These are phyloP conservation scores for Sphecodes monilicornis DNA, from an alignment of 2,888 invertebrate species.

Conservation along the genomic window DNA sequence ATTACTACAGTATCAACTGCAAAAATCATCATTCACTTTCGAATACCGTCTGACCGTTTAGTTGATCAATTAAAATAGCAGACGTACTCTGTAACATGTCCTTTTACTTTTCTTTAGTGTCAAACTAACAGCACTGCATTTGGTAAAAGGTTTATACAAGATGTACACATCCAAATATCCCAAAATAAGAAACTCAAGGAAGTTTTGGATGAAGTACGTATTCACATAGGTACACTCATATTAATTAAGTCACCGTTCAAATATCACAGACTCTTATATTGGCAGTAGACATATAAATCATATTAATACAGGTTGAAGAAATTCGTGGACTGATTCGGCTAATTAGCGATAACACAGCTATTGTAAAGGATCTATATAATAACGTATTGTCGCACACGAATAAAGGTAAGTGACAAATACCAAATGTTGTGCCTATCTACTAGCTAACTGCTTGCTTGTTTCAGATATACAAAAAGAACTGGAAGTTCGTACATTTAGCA, in stretches of 20 bases:
- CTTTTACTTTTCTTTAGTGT: constrained; percentile 61
- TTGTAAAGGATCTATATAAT: constrained; percentile 85
- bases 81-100: constrained; percentile 4
- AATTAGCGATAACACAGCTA: constrained; percentile 78
- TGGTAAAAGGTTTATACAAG: constrained; percentile 77
- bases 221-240: constrained; percentile 26
- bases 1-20: background rate
- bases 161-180: constrained; percentile 76
- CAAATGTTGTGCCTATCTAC: constrained; percentile 24
- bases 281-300: constrained; percentile 42
- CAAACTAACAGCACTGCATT: constrained; percentile 74
- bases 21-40: background rate
- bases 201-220: constrained; percentile 80
- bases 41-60: constrained; percentile 20
- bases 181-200: constrained; percentile 79
- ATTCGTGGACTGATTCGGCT: constrained; percentile 81
- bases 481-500: constrained; percentile 86
- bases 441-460: constrained; percentile 62
- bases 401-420: constrained; percentile 76
- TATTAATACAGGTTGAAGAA: constrained; percentile 79
- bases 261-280: constrained; percentile 51
- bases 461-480: constrained; percentile 88
- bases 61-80: background rate
- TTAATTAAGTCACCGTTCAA: constrained; percentile 40
- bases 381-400: constrained; percentile 81